phyloP scores from a whole-genome alignment of 2,888 invertebrate genomes.

The Latrodectus elegans region DNA sequence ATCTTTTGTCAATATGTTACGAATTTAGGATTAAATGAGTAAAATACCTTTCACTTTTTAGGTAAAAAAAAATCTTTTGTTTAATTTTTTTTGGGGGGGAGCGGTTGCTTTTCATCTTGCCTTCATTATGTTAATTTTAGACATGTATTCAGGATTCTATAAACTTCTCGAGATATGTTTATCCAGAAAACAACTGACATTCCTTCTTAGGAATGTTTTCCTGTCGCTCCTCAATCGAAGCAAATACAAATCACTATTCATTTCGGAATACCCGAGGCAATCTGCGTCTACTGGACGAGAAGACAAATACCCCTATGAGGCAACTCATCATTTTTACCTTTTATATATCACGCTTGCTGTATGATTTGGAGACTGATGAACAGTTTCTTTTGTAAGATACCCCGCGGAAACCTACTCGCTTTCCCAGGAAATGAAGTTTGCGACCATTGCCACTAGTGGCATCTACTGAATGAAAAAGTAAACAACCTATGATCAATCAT shows the following conservation, averaged over 20 bases:
- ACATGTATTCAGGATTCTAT: too few species aligned
- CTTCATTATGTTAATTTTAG: too few species aligned
- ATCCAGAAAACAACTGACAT: too few species aligned
- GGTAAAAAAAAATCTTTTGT: too few species aligned
- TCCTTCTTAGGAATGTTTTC: too few species aligned
- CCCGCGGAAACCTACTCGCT: slow-evolving; percentile 12
- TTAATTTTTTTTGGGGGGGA: too few species aligned
- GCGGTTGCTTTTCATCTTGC: too few species aligned
- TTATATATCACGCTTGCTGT: slow-evolving; percentile 9
- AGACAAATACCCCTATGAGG: slow-evolving; percentile 2
- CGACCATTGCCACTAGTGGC: slow-evolving; percentile 25
- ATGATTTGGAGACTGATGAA: slow-evolving; percentile 24
- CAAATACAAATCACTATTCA: not conserved
- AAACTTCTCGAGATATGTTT: too few species aligned
- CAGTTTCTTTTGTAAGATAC: slow-evolving; percentile 9
- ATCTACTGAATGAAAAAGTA: slow-evolving; percentile 38
- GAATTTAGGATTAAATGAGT: too few species aligned
- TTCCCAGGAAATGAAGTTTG: slow-evolving; percentile 41
- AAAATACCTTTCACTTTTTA: too few species aligned
- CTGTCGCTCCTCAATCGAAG: too few species aligned
- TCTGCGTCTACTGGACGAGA: not conserved
- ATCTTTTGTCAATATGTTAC: too few species aligned
- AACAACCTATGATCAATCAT: slow-evolving; percentile 26
- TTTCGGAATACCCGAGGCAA: not conserved
- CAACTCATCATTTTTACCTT: slow-evolving; percentile 32